Conservation (phyloP, 2,888 invertebrate genomes). For the Folsomia manolachei region DNA sequence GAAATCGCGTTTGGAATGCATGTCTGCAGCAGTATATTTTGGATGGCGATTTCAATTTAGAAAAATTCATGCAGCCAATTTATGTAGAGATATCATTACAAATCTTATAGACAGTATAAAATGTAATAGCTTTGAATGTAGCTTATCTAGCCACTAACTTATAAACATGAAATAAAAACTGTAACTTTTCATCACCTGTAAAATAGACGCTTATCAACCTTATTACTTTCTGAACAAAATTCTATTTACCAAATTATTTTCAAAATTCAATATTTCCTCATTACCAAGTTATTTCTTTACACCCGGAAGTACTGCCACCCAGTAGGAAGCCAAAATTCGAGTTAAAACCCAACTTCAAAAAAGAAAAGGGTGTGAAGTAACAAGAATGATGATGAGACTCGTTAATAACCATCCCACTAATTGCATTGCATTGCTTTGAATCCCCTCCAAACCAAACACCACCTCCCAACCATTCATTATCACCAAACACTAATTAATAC, state of each 20-base stretch:
- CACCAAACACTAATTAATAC: background rate
- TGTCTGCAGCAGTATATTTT: no score
- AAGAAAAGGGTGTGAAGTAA: background rate
- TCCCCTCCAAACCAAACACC: background rate
- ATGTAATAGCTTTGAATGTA: no score
- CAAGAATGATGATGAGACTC: background rate
- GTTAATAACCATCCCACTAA: background rate
- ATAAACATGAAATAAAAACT: no score
- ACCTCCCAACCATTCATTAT: background rate
- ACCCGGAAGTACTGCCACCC: background rate
- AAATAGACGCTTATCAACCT: no score
- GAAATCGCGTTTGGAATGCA: no score
- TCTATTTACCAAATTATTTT: background rate
- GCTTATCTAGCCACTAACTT: no score
- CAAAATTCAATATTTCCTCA: background rate
- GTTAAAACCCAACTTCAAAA: no score
- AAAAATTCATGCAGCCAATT: no score
- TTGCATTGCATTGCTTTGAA: background rate
- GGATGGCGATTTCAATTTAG: no score
- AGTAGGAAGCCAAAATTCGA: background rate
- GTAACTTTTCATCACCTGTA: no score
- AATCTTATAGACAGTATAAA: no score
- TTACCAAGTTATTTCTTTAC: background rate
- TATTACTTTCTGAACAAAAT: background rate
- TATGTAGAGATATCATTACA: no score